Base-by-base conservation (phyloP, 2,113 vertebrate species). In the Dinomys branickii region DNA sequence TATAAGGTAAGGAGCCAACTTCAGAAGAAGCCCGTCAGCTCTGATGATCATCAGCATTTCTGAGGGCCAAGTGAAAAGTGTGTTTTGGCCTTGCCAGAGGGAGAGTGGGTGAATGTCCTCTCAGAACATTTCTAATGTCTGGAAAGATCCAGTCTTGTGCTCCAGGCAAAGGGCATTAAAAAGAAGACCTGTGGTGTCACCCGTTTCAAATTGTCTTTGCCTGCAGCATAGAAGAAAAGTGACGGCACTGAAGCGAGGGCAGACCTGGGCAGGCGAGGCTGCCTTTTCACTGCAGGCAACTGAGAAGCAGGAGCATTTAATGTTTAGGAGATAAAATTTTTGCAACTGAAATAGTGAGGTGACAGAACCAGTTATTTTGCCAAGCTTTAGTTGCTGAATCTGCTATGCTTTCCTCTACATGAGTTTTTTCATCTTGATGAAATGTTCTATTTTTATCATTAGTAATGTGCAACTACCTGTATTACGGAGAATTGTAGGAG, bases 151-250 rank as follows among this genome's bases (percentile, higher is more conserved):
- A 92, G 92, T n/a, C 80, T 87, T 91, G 67, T 97, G 17, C 96
- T 69, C 59, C 41, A 26, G 7, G 81, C 87, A 93, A 93, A 95
- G 84, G 94, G 20, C 63, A 83, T 97, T 95, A 96, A 94, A 89
- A 91, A 91, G 90, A 92, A 97, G 89, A 67, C 85, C 88, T 75
- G 4, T 80, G 28, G 81, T 96, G 44, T 75, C 63, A 94, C 38
- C 20, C 93, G 85, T 47, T 97, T 98, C 97, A 98, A 94, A 98
- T 61, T 90, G 24, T 83, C 98, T 96, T 90, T 96, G 96, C 59
- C 96, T 96, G 52, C 26, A 97, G 77, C 84, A 54, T 5, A 5
- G 95, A 95, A 85, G 93, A 94, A 89, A 80, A 88, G 44, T 80
- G 69, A 54, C 80, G 94, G 33, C 63, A 28, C 6, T 65, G 82